Base-by-base conservation (phyloP, 1,140 invertebrate species). In the Drosophila nebulosa region DNA sequence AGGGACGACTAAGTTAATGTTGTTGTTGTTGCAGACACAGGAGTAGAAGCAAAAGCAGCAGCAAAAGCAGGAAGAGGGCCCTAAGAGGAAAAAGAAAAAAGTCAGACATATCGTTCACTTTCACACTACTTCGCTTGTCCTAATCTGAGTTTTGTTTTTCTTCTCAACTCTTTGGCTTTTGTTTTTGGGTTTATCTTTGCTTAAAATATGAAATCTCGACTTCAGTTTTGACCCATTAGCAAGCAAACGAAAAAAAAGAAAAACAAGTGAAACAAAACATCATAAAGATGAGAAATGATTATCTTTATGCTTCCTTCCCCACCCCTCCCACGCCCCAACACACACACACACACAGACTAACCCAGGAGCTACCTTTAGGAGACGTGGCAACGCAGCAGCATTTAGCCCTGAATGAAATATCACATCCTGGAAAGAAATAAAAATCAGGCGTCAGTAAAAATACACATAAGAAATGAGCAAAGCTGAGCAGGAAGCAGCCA, bases 351-450 rank as follows among this genome's bases (percentile, higher is more conserved):
- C 30, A 10, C 30, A 21, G 4, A 18, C 35, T n/a, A n/a, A n/a
- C 32, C 36, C 14, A 26, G 24, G 2, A 24, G 24, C 24, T 24
- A 32, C 30, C 30, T 32, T 32, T 32, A 32, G 30, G 10, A 32
- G 30, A 32, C 30, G 30, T n/a, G 30, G 30, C 30, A 32, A 10
- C 36, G 4, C 1, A 3, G 39, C 39, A 53, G 68, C 79, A 73
- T 84, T 81, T 78, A 81, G 79, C 73, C 63, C 71, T 85, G 73
- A 86, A 86, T 84, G 80, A 86, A 84, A 84, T 84, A 84, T 85
- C 78, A 86, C 81, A 85, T 85, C 80, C 80, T 86, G 80, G 64
- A 53, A 79, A 78, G 77, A 85, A 86, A 85, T 86, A 85, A 85
- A 85, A 85, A 86, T 85, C 80, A 85, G 39, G 73, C 80, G 81